Conservation (phyloP, 2,113 vertebrate species). For the Xenopus tropicalis region UCB_Xtro_10.0 CM004446.2:109429501-109430000, state of each 20-base stretch:
- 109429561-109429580: no score
- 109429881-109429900: constrained; percentile 10
- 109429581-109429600: no score
- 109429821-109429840: not conserved
- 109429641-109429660: no score
- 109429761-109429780: not conserved
- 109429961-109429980: constrained; percentile 9
- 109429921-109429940: constrained; percentile 23
- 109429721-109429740: not conserved
- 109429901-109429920: not conserved
- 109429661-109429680: no score
- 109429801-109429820: constrained; percentile 1
- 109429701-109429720: not conserved
- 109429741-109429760: not conserved
- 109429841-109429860: not conserved
- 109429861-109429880: not conserved
- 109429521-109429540: no score
- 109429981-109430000: not conserved
- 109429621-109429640: no score
- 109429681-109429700: not conserved
- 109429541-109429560: no score
- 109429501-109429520: no score
- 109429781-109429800: not conserved
- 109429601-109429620: no score
- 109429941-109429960: not conserved